phyloP scores from a whole-genome alignment of 2,888 invertebrate species.

The Pyrrhosoma nymphula region DNA sequence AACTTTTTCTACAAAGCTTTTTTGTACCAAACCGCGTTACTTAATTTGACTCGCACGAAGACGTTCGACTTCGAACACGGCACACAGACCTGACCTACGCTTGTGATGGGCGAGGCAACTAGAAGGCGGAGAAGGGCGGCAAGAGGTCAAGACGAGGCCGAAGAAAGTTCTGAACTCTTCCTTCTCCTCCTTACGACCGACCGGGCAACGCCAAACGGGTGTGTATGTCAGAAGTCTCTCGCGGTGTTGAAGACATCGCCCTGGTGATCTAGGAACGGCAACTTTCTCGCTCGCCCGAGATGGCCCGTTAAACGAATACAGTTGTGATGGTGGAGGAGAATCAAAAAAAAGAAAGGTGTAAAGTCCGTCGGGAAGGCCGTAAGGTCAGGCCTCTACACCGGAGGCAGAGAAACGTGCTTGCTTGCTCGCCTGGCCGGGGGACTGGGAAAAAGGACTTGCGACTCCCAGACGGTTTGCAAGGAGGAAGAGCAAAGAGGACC shows the following conservation, averaged over 20 bases:
- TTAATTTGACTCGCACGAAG: too few species aligned
- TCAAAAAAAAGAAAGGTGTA: not conserved
- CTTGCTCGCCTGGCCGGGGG: not conserved
- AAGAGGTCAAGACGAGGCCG: not conserved
- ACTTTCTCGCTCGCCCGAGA: slow-evolving; percentile 31
- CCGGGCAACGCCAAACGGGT: not conserved
- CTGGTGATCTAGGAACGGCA: not conserved
- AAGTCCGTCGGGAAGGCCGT: not conserved
- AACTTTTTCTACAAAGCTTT: too few species aligned
- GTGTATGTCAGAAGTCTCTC: not conserved
- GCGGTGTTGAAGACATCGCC: not conserved
- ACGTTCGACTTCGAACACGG: too few species aligned
- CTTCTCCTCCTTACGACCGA: too few species aligned
- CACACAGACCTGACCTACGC: not conserved
- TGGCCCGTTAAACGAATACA: not conserved
- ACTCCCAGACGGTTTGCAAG: not conserved
- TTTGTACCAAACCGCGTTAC: too few species aligned
- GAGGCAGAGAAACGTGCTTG: slow-evolving; percentile 1
- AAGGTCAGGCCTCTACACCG: not conserved
- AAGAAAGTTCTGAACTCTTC: not conserved
- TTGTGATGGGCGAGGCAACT: not conserved
- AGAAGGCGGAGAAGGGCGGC: not conserved
- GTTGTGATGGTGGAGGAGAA: not conserved
- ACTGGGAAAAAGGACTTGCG: not conserved
- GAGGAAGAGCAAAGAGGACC: not conserved